phyloP scores from a whole-genome alignment of 2,797 vertebrate genomes.

The Gallinago stenura region DNA sequence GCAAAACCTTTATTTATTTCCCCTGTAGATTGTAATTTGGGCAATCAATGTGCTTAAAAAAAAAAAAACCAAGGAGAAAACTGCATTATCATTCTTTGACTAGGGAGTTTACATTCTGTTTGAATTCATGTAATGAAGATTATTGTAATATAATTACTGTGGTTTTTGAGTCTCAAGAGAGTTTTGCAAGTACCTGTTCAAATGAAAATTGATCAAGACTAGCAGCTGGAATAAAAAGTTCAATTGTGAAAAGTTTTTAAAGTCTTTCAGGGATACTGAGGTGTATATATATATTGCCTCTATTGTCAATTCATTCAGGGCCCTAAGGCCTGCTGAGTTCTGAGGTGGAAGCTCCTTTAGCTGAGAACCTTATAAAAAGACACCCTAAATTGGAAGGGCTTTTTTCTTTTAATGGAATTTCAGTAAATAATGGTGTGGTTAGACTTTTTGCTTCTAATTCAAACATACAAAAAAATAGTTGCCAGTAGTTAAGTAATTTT shows the following conservation, averaged over 20 bases:
- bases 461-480: not conserved
- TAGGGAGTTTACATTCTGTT: not conserved
- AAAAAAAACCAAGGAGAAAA: not conserved
- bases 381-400: not conserved
- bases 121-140: conserved; percentile 20
- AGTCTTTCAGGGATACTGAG: not conserved
- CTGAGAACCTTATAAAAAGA: not conserved
- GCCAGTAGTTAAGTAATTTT: not conserved
- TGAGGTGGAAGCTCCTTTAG: not conserved
- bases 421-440: not conserved
- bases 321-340: not conserved
- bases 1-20: conserved; percentile 7
- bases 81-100: not conserved
- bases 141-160: conserved; percentile 30
- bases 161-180: not conserved
- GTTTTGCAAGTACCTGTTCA: conserved; percentile 40
- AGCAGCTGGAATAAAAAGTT: conserved; percentile 23
- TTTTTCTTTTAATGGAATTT: not conserved
- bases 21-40: not conserved
- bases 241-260: not conserved
- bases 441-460: not conserved
- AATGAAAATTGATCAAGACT: conserved; percentile 18
- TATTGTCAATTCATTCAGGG: not conserved
- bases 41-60: not conserved
- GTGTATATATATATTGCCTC: not conserved